phyloP scores from a whole-genome alignment of 2,113 vertebrate genomes.

The Hemiscyllium ocellatum region DNA sequence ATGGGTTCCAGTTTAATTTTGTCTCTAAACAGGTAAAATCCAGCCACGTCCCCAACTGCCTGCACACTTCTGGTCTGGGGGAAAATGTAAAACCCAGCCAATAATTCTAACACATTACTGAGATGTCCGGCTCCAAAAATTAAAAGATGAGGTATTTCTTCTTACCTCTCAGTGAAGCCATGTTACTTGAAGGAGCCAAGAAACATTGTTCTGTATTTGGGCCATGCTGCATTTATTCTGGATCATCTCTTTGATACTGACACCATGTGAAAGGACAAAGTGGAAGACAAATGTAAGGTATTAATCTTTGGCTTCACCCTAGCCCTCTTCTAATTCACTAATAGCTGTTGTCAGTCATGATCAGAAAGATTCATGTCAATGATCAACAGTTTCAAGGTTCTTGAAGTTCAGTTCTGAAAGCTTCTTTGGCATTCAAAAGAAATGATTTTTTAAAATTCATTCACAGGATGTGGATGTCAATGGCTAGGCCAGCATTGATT shows the following conservation, averaged over 20 bases:
- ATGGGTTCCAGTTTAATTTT: too few species aligned
- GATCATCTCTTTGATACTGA: background rate
- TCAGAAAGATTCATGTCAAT: slow-evolving; percentile 52
- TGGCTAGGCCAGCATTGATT: too few species aligned
- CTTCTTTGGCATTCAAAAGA: background rate
- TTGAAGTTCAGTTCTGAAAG: slow-evolving; percentile 51
- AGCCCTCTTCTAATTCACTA: slow-evolving; percentile 41
- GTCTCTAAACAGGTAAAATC: too few species aligned
- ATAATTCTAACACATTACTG: too few species aligned
- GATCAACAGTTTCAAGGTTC: slow-evolving; percentile 41
- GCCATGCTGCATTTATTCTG: background rate
- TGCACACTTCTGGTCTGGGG: too few species aligned
- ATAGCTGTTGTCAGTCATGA: slow-evolving; percentile 59
- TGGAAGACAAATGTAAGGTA: background rate
- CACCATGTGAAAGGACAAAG: background rate
- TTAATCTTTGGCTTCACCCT: background rate
- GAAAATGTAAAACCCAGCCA: too few species aligned
- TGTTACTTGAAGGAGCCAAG: background rate
- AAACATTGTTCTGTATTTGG: background rate
- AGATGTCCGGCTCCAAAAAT: background rate
- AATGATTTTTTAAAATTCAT: background rate
- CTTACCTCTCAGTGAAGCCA: background rate
- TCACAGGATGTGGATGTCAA: too few species aligned
- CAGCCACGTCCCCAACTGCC: too few species aligned
- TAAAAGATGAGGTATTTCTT: background rate